Conservation (phyloP, 2,797 vertebrate species). For the Squalus acanthias region DNA sequence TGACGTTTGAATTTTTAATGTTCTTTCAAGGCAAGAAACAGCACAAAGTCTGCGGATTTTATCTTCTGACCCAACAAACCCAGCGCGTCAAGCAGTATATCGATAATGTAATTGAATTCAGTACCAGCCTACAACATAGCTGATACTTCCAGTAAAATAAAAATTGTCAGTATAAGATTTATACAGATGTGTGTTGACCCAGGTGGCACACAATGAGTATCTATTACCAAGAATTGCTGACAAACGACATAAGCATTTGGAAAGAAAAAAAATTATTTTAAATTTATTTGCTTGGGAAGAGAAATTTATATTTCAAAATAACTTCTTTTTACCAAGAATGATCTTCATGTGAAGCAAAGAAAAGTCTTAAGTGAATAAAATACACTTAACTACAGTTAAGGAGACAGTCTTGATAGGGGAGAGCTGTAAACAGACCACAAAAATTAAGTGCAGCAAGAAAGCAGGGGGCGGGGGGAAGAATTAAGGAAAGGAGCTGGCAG, state of each 20-base stretch:
- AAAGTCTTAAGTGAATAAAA: neutral
- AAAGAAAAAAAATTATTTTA: neutral
- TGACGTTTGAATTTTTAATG: too few relatives aligned
- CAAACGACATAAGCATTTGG: neutral
- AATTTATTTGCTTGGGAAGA: neutral
- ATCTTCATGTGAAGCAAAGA: neutral
- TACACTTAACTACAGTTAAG: neutral
- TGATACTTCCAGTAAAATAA: neutral
- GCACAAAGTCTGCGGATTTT: too few relatives aligned
- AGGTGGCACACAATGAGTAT: neutral
- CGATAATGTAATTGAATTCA: slow-evolving; percentile 1
- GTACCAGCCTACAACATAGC: neutral
- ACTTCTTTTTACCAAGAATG: neutral
- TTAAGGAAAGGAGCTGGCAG: neutral
- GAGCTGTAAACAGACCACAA: neutral
- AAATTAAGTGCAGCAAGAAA: neutral
- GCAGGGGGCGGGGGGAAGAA: neutral
- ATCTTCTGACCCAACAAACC: neutral
- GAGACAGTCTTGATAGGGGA: neutral
- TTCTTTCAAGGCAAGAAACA: too few relatives aligned
- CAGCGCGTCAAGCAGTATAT: neutral
- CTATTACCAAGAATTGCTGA: neutral
- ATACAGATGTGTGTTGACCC: neutral
- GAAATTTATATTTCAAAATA: neutral
- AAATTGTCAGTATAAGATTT: neutral